Base-by-base conservation (phyloP, 2,797 vertebrate genomes). In the Huso huso region DNA sequence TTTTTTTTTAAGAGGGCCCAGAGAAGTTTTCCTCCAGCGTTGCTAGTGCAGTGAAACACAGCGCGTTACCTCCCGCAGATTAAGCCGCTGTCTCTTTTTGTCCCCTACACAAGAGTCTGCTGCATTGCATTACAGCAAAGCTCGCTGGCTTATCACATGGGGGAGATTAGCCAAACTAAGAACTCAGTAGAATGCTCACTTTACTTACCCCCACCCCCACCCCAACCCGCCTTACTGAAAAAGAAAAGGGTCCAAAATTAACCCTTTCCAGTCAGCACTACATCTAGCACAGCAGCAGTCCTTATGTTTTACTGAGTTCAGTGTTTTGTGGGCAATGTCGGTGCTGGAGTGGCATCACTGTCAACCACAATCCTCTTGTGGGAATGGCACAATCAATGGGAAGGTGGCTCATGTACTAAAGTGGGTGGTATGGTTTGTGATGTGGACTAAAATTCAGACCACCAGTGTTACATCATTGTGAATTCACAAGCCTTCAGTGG, bases 161-260 rank as follows among this genome's bases (percentile, higher is more conserved):
- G 77, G 75, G 81, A 90, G 89, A 89, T 91, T 90, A 89, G 86
- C 82, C 83, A 85, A 88, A 88, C 86, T 89, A 90, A 87, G 85
- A 87, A 83, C 85, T 88, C 83, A 86, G 86, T 84, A 90, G 89
- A 88, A 90, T 90, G 89, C 86, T 89, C 87, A 90, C 88, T 90
- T 88, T 87, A 87, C 86, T 83, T 80, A 82, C 81, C 79, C 37
- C 18, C 18, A 18, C 18, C 18, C 18, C 18, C 15, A 18, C 15
- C 23, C 23, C 23, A 2, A 37, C 77, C 75, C 74, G 81, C 77
- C 72, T 74, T 72, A 70, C 74, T 75, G 70, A 18, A 49, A 63
- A 48, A 61, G 50, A 68, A 71, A 69, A 63, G 68, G 65, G 49
- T 62, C 65, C 15, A 65, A 49, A 48, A 18, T 72, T 62, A 37